Conservation (phyloP, 2,113 vertebrate genomes). For the Falco punctatus region DNA sequence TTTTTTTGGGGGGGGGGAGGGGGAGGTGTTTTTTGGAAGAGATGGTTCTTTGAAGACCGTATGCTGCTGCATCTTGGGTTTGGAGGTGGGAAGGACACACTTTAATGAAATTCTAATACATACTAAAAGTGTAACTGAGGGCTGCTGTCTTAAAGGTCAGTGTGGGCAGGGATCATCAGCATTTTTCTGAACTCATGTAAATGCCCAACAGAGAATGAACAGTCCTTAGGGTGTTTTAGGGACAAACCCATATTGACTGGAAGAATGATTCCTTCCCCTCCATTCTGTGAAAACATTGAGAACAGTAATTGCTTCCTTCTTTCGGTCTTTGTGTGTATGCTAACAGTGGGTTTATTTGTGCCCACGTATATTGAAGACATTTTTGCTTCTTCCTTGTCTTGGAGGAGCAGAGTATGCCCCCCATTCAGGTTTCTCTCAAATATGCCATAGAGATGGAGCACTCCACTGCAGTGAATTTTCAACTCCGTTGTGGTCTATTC, state of each 20-base stretch:
- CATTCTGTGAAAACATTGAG: background rate
- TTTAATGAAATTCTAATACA: constrained; percentile 3
- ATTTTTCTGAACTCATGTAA: constrained; percentile 27
- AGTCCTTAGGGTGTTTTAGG: background rate
- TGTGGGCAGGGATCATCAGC: constrained; percentile 15
- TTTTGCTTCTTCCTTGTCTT: background rate
- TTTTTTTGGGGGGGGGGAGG: background rate
- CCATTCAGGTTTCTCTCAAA: background rate
- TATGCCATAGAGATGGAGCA: background rate
- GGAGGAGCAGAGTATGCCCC: rapidly evolving
- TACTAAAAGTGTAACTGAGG: background rate
- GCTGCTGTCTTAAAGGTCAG: constrained; percentile 20
- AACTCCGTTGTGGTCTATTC: background rate
- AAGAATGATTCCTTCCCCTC: background rate
- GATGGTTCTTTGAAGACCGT: background rate
- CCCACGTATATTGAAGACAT: background rate
- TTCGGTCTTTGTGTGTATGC: background rate
- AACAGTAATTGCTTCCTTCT: background rate
- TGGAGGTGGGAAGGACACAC: background rate
- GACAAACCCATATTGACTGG: background rate
- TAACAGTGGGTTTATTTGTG: background rate
- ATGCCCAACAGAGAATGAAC: background rate
- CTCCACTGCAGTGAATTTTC: background rate
- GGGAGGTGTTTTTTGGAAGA: background rate
- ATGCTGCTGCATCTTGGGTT: background rate